Evolutionary conservation across 2,888 invertebrate species (phyloP).

Genomic region (Eupithecia exiguata): DNA sequence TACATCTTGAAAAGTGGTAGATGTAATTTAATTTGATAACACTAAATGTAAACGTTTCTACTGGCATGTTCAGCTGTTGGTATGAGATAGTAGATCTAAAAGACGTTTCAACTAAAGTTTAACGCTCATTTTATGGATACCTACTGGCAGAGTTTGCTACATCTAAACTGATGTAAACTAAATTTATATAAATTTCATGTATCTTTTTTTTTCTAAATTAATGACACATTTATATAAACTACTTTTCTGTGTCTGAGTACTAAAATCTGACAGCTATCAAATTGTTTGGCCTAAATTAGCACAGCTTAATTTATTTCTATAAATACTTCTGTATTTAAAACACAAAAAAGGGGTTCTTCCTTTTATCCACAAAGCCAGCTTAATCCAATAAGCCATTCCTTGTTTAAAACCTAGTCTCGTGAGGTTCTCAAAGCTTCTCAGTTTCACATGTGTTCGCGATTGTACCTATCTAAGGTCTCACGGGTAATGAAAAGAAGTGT

Average conservation of each 20-base stretch:
- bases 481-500: constrained; percentile 68
- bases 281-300: background rate
- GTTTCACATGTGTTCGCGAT: constrained; percentile 54
- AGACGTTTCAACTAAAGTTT: background rate
- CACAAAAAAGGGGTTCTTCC: too few species aligned
- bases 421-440: constrained; percentile 17
- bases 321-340: background rate
- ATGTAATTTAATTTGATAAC: background rate
- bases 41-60: background rate
- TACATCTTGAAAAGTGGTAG: too few species aligned
- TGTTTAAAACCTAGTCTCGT: constrained; percentile 12
- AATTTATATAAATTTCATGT: background rate
- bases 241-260: background rate
- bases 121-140: background rate
- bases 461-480: constrained; percentile 61
- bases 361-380: constrained; percentile 5
- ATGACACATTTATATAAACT: background rate
- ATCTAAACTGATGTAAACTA: background rate
- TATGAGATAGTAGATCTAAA: too few species aligned
- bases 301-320: background rate
- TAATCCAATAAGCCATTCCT: constrained; percentile 12
- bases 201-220: background rate
- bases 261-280: background rate
- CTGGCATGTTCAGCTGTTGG: background rate
- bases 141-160: background rate